These are phyloP conservation scores for Pantelozetes paolii DNA, from an alignment of 2,888 invertebrate genomes.

Conservation along the genomic window DNA sequence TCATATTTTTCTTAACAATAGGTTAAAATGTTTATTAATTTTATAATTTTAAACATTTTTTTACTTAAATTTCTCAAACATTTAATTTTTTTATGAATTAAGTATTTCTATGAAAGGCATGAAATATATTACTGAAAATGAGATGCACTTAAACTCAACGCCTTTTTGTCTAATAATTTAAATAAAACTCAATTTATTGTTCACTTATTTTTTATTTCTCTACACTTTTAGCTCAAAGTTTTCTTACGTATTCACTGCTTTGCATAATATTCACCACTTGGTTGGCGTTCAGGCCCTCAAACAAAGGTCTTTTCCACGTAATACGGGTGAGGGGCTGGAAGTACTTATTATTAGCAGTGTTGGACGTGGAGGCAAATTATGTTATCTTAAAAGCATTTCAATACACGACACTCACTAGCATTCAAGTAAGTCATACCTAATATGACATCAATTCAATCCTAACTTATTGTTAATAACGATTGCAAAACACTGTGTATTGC, in stretches of 20 bases:
- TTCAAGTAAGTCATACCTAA: slow-evolving; percentile 59
- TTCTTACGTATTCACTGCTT: slow-evolving; percentile 71
- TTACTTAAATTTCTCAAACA: no score
- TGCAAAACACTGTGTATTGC: not conserved
- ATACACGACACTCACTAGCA: slow-evolving; percentile 67
- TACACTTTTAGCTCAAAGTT: slow-evolving; percentile 66
- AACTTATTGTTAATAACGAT: not conserved
- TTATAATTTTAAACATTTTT: no score
- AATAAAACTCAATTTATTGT: slow-evolving; percentile 38
- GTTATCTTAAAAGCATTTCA: slow-evolving; percentile 74
- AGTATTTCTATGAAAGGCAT: no score
- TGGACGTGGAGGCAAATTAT: slow-evolving; percentile 83
- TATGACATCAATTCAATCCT: not conserved
- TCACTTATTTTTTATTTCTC: slow-evolving; percentile 8
- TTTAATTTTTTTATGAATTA: no score
- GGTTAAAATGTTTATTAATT: no score
- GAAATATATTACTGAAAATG: no score
- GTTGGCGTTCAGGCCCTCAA: slow-evolving; percentile 66
- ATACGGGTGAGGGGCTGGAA: slow-evolving; percentile 70
- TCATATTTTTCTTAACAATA: no score
- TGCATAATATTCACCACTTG: slow-evolving; percentile 71
- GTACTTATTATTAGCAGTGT: slow-evolving; percentile 67
- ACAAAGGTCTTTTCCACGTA: slow-evolving; percentile 61
- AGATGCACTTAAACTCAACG: slow-evolving; percentile 26
- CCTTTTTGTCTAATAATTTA: not conserved